Evolutionary conservation across 37 sponge, comb jelly and placozoan species (phyloP).

Genomic region (Agelas oroides): DNA sequence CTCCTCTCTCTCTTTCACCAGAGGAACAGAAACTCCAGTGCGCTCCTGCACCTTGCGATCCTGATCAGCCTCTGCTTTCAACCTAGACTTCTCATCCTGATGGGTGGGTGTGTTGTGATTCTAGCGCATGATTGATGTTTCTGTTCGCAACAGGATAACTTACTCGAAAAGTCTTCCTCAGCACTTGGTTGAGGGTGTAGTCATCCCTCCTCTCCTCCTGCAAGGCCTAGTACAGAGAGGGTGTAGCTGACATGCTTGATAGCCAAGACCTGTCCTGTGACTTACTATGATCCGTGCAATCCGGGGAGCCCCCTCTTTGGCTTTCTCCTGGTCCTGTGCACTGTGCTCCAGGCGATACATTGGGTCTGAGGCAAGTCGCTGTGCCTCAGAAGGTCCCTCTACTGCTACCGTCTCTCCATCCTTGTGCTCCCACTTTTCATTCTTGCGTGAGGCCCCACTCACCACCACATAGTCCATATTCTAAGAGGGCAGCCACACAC

Average conservation of each 20-base stretch:
- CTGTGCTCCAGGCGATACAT: conserved; percentile 97
- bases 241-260: background rate
- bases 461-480: conserved; percentile 90
- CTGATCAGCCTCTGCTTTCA: conserved; percentile 53
- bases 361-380: conserved; percentile 81
- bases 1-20: conserved; percentile 62
- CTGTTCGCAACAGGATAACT: background rate
- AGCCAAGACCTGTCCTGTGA: no score
- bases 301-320: conserved; percentile 82
- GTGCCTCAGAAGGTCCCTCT: conserved; percentile 69
- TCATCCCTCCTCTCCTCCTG: conserved; percentile 87
- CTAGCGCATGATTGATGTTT: no score
- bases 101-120: background rate
- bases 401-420: conserved; percentile 85
- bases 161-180: conserved; percentile 88
- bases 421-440: conserved; percentile 79
- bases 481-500: conserved; percentile 20
- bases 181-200: conserved; percentile 78
- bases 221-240: conserved; percentile 55
- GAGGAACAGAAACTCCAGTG: conserved; percentile 63
- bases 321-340: conserved; percentile 85
- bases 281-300: conserved; percentile 76
- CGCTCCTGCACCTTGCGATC: conserved; percentile 56
- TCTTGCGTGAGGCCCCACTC: conserved; percentile 88
- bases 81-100: conserved; percentile 67